A percentile compares a stretch with the other conserved stretches of the same genome.
These are phyloP conservation scores for Erynnis tages DNA, from an alignment of 2,888 invertebrate species.

Conservation along the genomic window DNA sequence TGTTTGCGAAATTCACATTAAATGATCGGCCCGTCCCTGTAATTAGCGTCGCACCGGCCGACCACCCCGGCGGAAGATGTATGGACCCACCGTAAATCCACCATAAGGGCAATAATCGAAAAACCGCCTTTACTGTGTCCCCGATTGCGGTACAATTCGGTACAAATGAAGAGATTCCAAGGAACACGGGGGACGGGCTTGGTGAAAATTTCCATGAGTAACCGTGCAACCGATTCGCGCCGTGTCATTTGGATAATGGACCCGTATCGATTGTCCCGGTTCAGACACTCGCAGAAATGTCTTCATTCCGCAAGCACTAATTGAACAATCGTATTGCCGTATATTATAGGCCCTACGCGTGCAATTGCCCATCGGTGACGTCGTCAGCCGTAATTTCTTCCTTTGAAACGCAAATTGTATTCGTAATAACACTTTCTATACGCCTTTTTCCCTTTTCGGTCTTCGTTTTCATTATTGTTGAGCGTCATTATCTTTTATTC, in stretches of 20 bases:
- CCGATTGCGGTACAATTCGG: constrained; percentile 49
- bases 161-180: constrained; percentile 66
- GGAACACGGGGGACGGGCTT: constrained; percentile 18
- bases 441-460: no score
- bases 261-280: constrained; percentile 35
- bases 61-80: constrained; percentile 68
- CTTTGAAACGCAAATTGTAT: constrained; percentile 3
- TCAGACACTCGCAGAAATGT: constrained; percentile 23
- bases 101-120: constrained; percentile 63
- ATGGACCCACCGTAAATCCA: constrained; percentile 63
- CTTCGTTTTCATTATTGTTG: not conserved
- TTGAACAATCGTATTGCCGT: constrained; percentile 25
- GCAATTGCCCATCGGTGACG: constrained; percentile 3
- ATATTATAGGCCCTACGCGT: constrained; percentile 16
- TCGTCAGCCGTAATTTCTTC: constrained; percentile 16
- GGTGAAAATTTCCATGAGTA: constrained; percentile 38
- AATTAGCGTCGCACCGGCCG: constrained; percentile 70
- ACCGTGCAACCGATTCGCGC: constrained; percentile 47
- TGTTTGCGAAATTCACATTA: constrained; percentile 75
- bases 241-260: constrained; percentile 59
- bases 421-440: constrained; percentile 7
- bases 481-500: not conserved
- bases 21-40: constrained; percentile 72
- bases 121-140: constrained; percentile 58
- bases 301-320: constrained; percentile 25